phyloP scores from a whole-genome alignment of 2,888 invertebrate species.

The Xanthorhoe designata region DNA sequence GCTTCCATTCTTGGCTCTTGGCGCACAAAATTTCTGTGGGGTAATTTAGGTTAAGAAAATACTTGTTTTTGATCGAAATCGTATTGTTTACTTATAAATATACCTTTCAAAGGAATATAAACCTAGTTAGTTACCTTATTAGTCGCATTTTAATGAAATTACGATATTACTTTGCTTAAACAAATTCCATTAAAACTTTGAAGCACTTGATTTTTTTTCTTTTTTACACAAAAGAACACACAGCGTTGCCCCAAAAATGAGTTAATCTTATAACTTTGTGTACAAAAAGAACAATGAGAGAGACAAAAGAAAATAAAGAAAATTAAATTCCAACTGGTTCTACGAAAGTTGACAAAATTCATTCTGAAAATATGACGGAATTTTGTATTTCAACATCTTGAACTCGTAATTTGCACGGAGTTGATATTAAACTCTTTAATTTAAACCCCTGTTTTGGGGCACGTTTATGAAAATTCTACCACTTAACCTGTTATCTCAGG shows the following conservation, averaged over 20 bases:
- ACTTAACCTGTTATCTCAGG: background rate
- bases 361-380: conserved; percentile 39
- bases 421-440: conserved; percentile 22
- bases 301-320: conserved; percentile 59
- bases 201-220: conserved; percentile 48
- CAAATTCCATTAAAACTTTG: conserved; percentile 65
- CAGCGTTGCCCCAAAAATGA: conserved; percentile 62
- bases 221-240: conserved; percentile 61
- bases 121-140: conserved; percentile 1
- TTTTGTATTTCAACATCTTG: conserved; percentile 34
- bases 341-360: conserved; percentile 40
- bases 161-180: conserved; percentile 48
- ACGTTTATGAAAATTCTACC: background rate
- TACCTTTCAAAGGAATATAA: conserved; percentile 2
- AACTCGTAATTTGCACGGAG: conserved; percentile 25
- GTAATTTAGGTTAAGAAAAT: conserved; percentile 12
- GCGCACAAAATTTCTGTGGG: conserved; percentile 11
- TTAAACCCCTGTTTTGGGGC: background rate
- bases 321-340: conserved; percentile 59
- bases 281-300: conserved; percentile 59
- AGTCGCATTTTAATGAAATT: conserved; percentile 14
- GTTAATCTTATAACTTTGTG: conserved; percentile 67
- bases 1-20: conserved; percentile 19
- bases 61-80: conserved; percentile 10
- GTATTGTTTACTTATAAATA: conserved; percentile 5